A percentile compares a stretch with the other conserved stretches of the same genome.
Evolutionary conservation across 2,797 vertebrate species (phyloP).

Genomic region (Vespertilio murinus): DNA sequence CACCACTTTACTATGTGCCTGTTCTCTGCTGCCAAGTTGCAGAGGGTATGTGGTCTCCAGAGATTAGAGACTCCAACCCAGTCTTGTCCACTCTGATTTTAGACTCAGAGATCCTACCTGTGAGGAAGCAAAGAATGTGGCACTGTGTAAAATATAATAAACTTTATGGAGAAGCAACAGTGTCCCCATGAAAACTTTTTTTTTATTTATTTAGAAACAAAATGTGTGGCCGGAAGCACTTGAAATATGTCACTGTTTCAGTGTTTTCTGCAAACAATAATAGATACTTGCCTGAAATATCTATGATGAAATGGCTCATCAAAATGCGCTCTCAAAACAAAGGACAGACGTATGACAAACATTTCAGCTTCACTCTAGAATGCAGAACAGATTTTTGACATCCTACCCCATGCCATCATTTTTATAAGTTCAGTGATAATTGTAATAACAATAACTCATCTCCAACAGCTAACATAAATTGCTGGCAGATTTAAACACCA

Average conservation of each 20-base stretch:
- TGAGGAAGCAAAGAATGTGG: neutral
- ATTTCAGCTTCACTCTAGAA: neutral
- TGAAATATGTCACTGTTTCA: neutral
- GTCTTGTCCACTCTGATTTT: neutral
- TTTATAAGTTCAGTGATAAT: constrained; percentile 12
- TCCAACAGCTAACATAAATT: constrained; percentile 16
- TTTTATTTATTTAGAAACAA: constrained; percentile 10
- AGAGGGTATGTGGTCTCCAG: neutral
- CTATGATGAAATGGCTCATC: neutral
- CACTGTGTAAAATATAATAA: neutral
- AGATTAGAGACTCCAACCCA: neutral
- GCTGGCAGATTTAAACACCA: neutral
- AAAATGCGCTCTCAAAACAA: neutral
- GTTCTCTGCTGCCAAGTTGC: neutral
- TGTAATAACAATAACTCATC: neutral
- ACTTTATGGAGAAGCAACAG: neutral
- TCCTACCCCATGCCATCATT: neutral
- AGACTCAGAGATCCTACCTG: neutral
- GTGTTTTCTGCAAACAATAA: neutral
- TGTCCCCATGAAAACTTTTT: neutral
- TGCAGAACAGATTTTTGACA: neutral
- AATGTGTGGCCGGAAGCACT: neutral
- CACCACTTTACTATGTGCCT: neutral
- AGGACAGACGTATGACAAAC: neutral
- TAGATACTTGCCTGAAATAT: constrained; percentile 7